Base-by-base conservation (phyloP, 2,888 invertebrate genomes). In the Gymnocheta viridis region DNA sequence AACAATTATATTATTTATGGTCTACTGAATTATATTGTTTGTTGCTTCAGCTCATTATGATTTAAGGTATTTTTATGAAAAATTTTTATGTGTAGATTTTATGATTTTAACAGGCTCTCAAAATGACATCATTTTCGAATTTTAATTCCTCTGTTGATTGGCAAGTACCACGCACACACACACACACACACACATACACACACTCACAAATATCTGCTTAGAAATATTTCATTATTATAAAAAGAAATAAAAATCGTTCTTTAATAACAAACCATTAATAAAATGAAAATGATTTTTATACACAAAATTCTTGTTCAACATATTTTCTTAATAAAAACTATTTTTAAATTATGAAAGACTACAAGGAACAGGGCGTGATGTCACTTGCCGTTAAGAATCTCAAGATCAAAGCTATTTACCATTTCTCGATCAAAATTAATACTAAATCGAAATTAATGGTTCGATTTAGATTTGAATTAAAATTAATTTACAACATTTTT, bases 361-460 rank as follows among this genome's bases (percentile, higher is more conserved):
- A 49, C 7, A 66, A 19, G 19, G 49, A 49, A 66, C 32, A 32
- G 32, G 12, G 14, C 32, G 12, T 66, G 66, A 66, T 66, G 66
- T 66, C 66, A 66, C 22, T 49, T 47, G 12, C 32, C 32, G 14
- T 47, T 47, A 1, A 17, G 10, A 47, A n/a, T n/a, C n/a, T 12
- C 35, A 38, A 10, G 12, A 38, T 38, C 35, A 32, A 24, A 24
- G 14, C 24, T 27, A n/a, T n/a, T n/a, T n/a, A 3, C 27, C n/a
- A 27, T 27, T 7, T 2, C 27, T 66, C 2, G 19, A 47, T 27
- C 0, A 7, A 22, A 24, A 22, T 22, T 14, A 17, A 17, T 9
- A 24, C 10, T 27, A 6, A 27, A 62, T 62, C 17, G 4, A 17
- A 27, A 14, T 41, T 41, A 4, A 24, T 41, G 0, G 2, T 29